phyloP scores from a whole-genome alignment of 2,888 invertebrate genomes.

The Prosapia bicincta region DNA sequence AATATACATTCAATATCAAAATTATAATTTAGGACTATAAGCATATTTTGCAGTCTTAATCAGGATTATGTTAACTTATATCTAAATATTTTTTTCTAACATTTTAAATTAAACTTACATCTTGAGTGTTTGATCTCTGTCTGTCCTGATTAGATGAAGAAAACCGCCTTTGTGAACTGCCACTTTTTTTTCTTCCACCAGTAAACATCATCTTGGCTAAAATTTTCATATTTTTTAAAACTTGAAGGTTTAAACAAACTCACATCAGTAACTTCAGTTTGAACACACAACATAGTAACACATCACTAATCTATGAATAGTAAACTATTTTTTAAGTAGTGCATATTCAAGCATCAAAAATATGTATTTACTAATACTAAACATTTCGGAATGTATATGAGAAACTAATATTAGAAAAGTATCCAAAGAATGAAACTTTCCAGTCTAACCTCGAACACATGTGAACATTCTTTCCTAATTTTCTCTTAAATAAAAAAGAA shows the following conservation, averaged over 20 bases:
- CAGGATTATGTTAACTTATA: too few species aligned
- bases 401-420: not conserved
- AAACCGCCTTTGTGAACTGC: not conserved
- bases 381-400: not conserved
- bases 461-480: not conserved
- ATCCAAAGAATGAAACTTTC: not conserved
- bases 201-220: conserved; percentile 63
- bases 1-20: too few species aligned
- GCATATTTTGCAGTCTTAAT: too few species aligned
- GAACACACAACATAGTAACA: not conserved
- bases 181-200: conserved; percentile 53
- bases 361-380: not conserved
- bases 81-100: too few species aligned
- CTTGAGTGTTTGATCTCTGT: not conserved
- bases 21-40: too few species aligned
- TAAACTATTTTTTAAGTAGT: not conserved
- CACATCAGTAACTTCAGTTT: not conserved
- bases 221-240: conserved; percentile 34
- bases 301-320: not conserved
- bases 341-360: not conserved
- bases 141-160: not conserved
- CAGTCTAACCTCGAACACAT: not conserved
- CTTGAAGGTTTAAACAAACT: not conserved
- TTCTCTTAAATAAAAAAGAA: not conserved
- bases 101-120: not conserved